Base-by-base conservation (phyloP, 2,888 invertebrate species). In the Bembecia ichneumoniformis region DNA sequence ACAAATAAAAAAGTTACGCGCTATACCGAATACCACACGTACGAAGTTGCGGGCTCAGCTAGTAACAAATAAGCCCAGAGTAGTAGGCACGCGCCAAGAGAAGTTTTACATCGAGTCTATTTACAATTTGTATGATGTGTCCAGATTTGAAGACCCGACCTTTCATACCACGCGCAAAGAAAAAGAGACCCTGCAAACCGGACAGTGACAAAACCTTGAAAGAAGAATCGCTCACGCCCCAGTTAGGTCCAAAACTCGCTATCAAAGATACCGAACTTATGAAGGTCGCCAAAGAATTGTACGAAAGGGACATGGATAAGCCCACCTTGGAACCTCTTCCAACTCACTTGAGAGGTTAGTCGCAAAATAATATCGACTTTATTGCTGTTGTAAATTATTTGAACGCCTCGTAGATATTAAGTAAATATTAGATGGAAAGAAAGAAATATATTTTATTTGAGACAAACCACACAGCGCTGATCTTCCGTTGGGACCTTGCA, bases 241-340 rank as follows among this genome's bases (percentile, higher is more conserved):
- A 62, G 0, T 55, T 60, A 14, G 57, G 59, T 0, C 58, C 68
- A 3, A 79, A 77, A 54, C 70, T 86, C n/a, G 79, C 77, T 13
- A 74, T 86, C 56, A 80, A 82, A 49, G 86, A 86, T 51, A 84
- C 86, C 0, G 86, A 84, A 63, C 69, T 86, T 11, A 86, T 87
- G 83, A 83, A 79, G 58, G 55, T 70, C 15, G 86, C 86, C 2
- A 58, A 58, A 17, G 79, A 81, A 1, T 43, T 86, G 51, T 87
- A 84, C 48, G 82, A 82, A 51, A 50, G 64, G 10, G 78, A 82
- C 28, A 59, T 70, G 69, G 60, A 74, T 36, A 63, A 63, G 28
- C 82, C 81, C 0, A 77, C 82, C 0, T 50, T 86, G 55, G 68
- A 79, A 49, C 84, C 86, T 0, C 54, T 82, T 40, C 61, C 66